Evolutionary conservation across 1,140 invertebrate genomes (phyloP).

Genomic region (Drosophila asahinai): DNA sequence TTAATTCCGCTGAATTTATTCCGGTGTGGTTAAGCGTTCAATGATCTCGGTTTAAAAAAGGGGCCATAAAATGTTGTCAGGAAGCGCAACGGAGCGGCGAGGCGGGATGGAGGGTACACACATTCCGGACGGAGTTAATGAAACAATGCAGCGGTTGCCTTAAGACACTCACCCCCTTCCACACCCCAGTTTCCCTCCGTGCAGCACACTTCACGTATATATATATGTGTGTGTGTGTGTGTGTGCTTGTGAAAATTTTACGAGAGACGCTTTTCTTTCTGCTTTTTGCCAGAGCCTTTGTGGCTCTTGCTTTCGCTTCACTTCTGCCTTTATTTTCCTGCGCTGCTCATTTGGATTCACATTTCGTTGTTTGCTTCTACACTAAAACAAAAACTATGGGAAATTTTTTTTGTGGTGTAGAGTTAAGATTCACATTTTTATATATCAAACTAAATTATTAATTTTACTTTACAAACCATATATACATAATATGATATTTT

Average conservation of each 20-base stretch:
- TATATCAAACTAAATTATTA: no score
- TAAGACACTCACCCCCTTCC: constrained; percentile 26
- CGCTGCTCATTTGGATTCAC: constrained; percentile 63
- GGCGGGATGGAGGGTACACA: constrained; percentile 13
- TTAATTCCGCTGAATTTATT: constrained; percentile 2
- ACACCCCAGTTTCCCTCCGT: neutral
- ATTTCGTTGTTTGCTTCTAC: constrained; percentile 31
- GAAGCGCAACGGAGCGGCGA: constrained; percentile 15
- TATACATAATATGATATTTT: no score
- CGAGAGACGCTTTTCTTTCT: constrained; percentile 57
- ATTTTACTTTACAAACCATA: no score
- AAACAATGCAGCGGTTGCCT: constrained; percentile 72
- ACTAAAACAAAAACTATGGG: neutral
- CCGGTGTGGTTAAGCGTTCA: constrained; percentile 45
- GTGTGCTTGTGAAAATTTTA: constrained; percentile 55
- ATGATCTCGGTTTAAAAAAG: constrained; percentile 49
- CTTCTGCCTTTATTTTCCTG: constrained; percentile 41
- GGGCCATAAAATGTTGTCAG: constrained; percentile 65
- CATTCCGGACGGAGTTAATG: constrained; percentile 67
- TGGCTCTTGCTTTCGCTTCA: constrained; percentile 36
- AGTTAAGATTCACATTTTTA: no score
- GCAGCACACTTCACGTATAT: constrained; percentile 16
- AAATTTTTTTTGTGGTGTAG: no score
- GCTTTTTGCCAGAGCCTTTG: constrained; percentile 41
- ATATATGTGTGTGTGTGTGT: constrained; percentile 28